These are phyloP conservation scores for Atherinomorus stipes DNA, from an alignment of 2,113 vertebrate species.

Conservation along the genomic window DNA sequence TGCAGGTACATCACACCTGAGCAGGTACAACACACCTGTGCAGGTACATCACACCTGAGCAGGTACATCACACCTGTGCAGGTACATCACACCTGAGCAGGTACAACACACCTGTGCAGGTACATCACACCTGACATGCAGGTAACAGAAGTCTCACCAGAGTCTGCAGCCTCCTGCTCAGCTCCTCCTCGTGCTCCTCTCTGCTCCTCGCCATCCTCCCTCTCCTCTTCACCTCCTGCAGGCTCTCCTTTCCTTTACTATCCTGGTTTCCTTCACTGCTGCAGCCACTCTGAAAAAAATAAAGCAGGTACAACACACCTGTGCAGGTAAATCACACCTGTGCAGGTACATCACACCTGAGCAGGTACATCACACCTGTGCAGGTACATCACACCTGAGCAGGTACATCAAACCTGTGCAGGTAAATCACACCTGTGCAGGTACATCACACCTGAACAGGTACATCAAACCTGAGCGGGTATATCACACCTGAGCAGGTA, in stretches of 20 bases:
- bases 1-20: too few species aligned
- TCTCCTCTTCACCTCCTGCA: constrained; percentile 71
- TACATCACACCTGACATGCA: not conserved
- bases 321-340: too few species aligned
- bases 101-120: not conserved
- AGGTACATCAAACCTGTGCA: too few species aligned
- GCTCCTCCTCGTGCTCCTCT: constrained; percentile 55
- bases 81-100: too few species aligned
- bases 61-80: not conserved
- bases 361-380: too few species aligned
- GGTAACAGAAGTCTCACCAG: constrained; percentile 30
- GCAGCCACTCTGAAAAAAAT: constrained; percentile 28
- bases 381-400: too few species aligned
- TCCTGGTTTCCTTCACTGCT: constrained; percentile 4
- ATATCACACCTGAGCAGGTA: too few species aligned
- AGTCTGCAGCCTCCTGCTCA: constrained; percentile 43
- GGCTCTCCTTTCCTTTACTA: constrained; percentile 25
- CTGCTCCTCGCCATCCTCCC: constrained; percentile 61
- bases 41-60: too few species aligned
- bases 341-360: too few species aligned
- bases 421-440: too few species aligned
- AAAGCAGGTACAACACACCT: not conserved
- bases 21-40: constrained; percentile 2
- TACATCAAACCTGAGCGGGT: too few species aligned
- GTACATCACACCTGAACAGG: too few species aligned